Evolutionary conservation across 2,113 vertebrate genomes (phyloP).

Genomic region (Thunnus maccoyii): DNA sequence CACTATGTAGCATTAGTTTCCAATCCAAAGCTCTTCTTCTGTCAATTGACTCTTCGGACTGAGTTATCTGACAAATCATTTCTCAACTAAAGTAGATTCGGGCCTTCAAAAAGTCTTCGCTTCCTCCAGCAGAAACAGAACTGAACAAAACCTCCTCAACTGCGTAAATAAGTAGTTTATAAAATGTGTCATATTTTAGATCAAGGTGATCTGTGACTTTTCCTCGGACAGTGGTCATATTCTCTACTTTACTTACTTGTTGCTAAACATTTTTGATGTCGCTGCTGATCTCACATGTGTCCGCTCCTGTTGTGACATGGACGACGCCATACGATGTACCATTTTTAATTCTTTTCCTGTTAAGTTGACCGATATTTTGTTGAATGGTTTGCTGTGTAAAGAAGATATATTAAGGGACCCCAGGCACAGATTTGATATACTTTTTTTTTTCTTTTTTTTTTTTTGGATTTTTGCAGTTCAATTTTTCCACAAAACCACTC

Average conservation of each 20-base stretch:
- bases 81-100: slow-evolving; percentile 19
- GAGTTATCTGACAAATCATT: slow-evolving; percentile 23
- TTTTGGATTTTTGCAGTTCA: not conserved
- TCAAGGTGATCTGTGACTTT: no score
- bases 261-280: not conserved
- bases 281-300: slow-evolving; percentile 7
- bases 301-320: not conserved
- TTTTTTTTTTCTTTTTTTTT: not conserved
- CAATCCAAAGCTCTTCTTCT: slow-evolving; percentile 32
- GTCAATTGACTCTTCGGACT: not conserved
- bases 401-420: not conserved
- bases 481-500: not conserved
- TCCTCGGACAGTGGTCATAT: not conserved
- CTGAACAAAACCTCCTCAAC: not conserved
- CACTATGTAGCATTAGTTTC: slow-evolving; percentile 33
- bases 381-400: slow-evolving; percentile 2
- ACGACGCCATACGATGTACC: not conserved
- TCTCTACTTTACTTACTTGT: not conserved
- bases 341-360: not conserved
- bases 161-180: not conserved
- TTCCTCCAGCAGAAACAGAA: not conserved
- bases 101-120: not conserved
- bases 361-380: not conserved
- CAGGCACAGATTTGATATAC: not conserved
- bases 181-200: not conserved